These are phyloP conservation scores for Drosophila macrospina DNA, from an alignment of 2,888 invertebrate genomes.

Conservation along the genomic window DNA sequence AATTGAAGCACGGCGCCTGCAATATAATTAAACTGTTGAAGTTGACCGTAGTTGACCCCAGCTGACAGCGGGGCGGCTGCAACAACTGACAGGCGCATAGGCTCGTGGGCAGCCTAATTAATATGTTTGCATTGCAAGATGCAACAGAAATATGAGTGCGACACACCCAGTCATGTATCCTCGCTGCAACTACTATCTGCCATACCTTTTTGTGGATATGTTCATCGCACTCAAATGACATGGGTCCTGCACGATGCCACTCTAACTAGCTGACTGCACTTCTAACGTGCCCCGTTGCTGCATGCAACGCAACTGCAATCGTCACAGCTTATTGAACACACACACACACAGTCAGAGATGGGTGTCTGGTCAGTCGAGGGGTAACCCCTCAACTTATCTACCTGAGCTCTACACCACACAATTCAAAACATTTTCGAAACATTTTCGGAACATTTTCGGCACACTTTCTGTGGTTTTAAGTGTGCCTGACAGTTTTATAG, in stretches of 20 bases:
- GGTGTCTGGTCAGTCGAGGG: constrained; percentile 14
- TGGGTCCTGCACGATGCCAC: constrained; percentile 17
- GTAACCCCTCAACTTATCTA: constrained; percentile 25
- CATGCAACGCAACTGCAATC: constrained; percentile 45
- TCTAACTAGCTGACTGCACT: constrained; percentile 14
- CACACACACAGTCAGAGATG: constrained; percentile 14
- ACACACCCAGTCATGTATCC: constrained; percentile 45
- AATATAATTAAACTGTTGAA: constrained; percentile 75
- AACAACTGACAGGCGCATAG: constrained; percentile 72
- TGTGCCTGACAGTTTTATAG: constrained; percentile 74
- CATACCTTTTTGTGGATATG: constrained; percentile 3
- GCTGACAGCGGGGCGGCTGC: constrained; percentile 36
- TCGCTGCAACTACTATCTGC: constrained; percentile 4
- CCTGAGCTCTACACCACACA: constrained; percentile 48
- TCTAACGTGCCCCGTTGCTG: constrained; percentile 11
- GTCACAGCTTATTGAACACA: constrained; percentile 80
- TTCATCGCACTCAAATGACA: constrained; percentile 8
- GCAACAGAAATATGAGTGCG: constrained; percentile 46
- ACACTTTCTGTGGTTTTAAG: constrained; percentile 62
- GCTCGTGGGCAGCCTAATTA: constrained; percentile 72
- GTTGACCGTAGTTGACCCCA: constrained; percentile 59
- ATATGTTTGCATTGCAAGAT: constrained; percentile 64
- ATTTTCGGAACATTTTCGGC: constrained; percentile 44
- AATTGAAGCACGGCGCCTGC: constrained; percentile 50
- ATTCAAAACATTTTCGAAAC: constrained; percentile 33